phyloP scores from a whole-genome alignment of 1,140 invertebrate genomes.

The Macrobrachium nipponense region DNA sequence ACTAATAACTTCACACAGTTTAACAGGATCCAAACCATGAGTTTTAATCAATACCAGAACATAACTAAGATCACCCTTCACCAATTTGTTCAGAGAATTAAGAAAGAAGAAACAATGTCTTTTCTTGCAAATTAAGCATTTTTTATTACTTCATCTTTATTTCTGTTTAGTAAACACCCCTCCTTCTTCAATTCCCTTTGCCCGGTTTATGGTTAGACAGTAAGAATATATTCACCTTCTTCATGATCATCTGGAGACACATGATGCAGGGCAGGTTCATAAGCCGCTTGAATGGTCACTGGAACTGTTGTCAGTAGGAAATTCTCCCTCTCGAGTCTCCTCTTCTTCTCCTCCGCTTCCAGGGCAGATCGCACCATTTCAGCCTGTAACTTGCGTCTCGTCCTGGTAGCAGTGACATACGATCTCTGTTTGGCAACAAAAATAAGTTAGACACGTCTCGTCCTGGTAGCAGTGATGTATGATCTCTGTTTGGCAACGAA shows the following conservation, averaged over 20 bases:
- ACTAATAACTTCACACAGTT: no score
- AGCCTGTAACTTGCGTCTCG: conserved; percentile 97
- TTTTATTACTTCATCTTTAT: no score
- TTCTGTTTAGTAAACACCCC: no score
- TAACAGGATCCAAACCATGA: no score
- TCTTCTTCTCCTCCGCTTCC: conserved; percentile 95
- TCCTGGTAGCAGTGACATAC: conserved; percentile 97
- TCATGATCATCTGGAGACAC: conserved; percentile 85
- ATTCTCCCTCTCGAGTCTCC: conserved; percentile 91
- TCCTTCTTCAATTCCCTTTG: no score
- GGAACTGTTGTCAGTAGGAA: conserved; percentile 97
- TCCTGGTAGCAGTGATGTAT: conserved; percentile 97
- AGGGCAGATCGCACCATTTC: conserved; percentile 95
- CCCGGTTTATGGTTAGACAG: no score
- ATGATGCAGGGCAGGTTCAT: conserved; percentile 93
- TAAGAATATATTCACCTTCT: conserved; percentile 70
- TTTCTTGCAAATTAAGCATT: no score
- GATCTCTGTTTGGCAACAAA: conserved; percentile 80
- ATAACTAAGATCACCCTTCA: no score
- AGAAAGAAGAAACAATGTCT: no score
- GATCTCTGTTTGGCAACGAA: conserved; percentile 84
- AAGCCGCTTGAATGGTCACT: conserved; percentile 93
- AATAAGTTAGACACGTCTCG: conserved; percentile 77
- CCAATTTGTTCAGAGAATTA: no score
- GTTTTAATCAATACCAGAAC: no score